A percentile compares a stretch with the other conserved stretches of the same genome.
These are phyloP conservation scores for Octonoba sinensis DNA, from an alignment of 2,888 invertebrate genomes.

Conservation along the genomic window DNA sequence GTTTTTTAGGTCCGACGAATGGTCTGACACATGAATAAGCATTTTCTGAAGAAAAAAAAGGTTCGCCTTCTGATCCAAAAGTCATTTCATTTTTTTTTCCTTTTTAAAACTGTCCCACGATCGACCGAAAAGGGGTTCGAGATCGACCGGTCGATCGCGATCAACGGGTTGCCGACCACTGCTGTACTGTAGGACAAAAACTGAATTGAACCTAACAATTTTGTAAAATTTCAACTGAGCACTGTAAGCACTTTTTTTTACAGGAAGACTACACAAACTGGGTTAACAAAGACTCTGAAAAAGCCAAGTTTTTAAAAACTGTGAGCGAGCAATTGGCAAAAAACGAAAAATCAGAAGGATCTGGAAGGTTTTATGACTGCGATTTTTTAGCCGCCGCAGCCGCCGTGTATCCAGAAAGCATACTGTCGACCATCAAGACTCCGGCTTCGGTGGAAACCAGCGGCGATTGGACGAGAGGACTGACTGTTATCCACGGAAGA, in stretches of 20 bases:
- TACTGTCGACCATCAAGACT: neutral
- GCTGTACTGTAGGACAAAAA: no score
- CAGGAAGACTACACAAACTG: conserved; percentile 32
- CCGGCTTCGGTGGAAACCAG: neutral
- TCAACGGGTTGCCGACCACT: no score
- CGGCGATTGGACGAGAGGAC: neutral
- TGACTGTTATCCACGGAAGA: neutral
- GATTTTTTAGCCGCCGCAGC: conserved; percentile 4
- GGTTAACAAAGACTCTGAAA: conserved; percentile 14
- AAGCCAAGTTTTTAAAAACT: conserved; percentile 21
- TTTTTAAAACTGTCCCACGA: no score
- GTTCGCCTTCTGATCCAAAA: no score
- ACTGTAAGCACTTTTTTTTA: neutral
- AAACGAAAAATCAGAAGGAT: no score
- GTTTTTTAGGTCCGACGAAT: no score
- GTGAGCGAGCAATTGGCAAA: neutral
- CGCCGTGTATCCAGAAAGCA: conserved; percentile 1
- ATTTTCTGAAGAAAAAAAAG: no score
- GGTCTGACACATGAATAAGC: no score
- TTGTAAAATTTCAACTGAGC: neutral
- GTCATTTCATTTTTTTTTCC: no score
- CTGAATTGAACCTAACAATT: no score
- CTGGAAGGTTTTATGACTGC: neutral
- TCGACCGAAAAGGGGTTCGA: no score
- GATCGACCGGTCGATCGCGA: no score